Percentiles rank a stretch among this genome's conserved stretches.
Conservation (phyloP, 2,797 vertebrate genomes). For the Silurus lanzhouensis region DNA sequence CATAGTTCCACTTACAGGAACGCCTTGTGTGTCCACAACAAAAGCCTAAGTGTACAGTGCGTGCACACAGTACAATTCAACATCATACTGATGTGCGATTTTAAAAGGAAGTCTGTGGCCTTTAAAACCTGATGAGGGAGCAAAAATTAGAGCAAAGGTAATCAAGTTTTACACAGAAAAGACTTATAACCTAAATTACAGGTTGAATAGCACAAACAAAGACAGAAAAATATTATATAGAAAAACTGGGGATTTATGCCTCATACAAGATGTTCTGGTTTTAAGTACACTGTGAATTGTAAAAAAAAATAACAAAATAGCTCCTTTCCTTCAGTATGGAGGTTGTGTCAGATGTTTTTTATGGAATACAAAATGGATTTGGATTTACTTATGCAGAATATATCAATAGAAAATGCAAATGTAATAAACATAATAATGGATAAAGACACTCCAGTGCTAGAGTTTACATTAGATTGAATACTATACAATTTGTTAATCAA, state of each 20-base stretch:
- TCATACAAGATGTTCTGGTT: neutral
- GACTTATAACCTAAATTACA: slow-evolving; percentile 23
- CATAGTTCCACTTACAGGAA: slow-evolving; percentile 13
- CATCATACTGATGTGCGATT: neutral
- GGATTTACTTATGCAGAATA: too few species aligned
- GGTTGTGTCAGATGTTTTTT: neutral
- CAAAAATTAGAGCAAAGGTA: neutral
- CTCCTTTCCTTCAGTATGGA: neutral
- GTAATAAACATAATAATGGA: neutral
- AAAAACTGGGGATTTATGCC: neutral
- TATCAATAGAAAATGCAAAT: neutral
- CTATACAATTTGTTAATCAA: neutral
- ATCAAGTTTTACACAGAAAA: slow-evolving; percentile 51
- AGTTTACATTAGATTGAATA: neutral
- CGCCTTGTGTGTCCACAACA: neutral
- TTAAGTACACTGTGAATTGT: neutral
- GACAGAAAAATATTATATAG: neutral
- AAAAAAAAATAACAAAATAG: neutral
- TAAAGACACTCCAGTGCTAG: too few species aligned
- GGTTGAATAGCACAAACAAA: neutral
- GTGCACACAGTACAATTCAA: slow-evolving; percentile 10
- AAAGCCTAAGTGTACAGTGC: slow-evolving; percentile 10
- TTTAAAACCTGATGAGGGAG: slow-evolving; percentile 1
- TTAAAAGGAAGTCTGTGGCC: neutral
- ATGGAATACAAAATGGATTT: neutral